A percentile compares a stretch with the other conserved stretches of the same genome.
phyloP scores from a whole-genome alignment of 2,113 vertebrate genomes.

The Pluvialis apricaria region DNA sequence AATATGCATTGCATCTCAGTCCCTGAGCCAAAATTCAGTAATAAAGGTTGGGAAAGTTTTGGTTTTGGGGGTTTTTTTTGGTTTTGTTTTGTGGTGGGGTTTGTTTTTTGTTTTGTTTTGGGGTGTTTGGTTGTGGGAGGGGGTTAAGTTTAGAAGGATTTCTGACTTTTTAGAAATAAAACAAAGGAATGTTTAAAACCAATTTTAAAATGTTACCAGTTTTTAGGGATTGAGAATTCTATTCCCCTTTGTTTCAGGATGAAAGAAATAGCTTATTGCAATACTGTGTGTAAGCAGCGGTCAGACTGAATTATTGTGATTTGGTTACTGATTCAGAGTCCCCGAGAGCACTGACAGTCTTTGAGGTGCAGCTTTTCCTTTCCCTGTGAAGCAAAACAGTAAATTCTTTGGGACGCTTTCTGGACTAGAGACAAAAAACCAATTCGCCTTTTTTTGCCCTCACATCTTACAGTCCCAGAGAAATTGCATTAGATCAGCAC shows the following conservation, averaged over 20 bases:
- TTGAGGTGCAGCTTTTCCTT: background rate
- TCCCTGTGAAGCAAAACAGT: background rate
- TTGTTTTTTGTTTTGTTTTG: background rate
- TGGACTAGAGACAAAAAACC: background rate
- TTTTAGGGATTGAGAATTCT: background rate
- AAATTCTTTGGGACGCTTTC: background rate
- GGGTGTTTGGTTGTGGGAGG: background rate
- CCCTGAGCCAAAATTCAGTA: background rate
- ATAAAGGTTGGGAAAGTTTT: background rate
- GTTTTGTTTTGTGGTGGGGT: background rate
- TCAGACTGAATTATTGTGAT: background rate
- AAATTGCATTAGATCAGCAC: background rate
- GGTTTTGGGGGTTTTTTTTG: too few species aligned
- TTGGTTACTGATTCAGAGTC: background rate
- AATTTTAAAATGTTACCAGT: background rate
- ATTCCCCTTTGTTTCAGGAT: background rate
- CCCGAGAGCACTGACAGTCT: background rate
- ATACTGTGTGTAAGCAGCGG: background rate
- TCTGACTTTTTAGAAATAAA: background rate
- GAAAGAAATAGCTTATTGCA: background rate
- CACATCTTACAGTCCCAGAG: background rate
- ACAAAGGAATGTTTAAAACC: background rate
- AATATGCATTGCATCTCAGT: background rate
- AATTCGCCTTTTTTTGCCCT: background rate
- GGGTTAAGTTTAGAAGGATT: background rate